Conservation (phyloP, 1,140 invertebrate genomes). For the Nephila pilipes region DNA sequence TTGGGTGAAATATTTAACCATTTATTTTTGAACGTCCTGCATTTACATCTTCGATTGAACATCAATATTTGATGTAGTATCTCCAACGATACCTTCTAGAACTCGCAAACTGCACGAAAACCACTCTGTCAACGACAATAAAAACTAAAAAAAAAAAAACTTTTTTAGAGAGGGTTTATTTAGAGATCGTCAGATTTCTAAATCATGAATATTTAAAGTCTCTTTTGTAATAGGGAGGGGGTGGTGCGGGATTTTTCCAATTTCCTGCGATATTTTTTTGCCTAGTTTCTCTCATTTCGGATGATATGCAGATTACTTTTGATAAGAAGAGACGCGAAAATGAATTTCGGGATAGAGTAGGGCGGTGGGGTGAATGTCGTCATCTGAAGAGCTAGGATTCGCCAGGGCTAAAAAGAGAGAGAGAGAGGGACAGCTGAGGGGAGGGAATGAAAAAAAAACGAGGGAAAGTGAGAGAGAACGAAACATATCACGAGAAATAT, state of each 20-base stretch:
- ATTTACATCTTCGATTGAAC: slow-evolving; percentile 33
- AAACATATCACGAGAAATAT: slow-evolving; percentile 6
- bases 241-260: slow-evolving; percentile 24
- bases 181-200: slow-evolving; percentile 40
- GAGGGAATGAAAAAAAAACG: background rate
- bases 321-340: slow-evolving; percentile 47
- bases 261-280: slow-evolving; percentile 34
- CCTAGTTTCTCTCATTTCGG: slow-evolving; percentile 40
- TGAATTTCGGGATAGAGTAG: slow-evolving; percentile 14
- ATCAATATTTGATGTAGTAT: slow-evolving; percentile 39
- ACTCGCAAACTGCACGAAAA: background rate
- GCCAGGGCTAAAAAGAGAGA: background rate
- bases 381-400: background rate
- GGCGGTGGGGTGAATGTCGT: background rate
- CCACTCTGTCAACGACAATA: background rate
- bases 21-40: background rate
- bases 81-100: background rate
- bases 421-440: background rate
- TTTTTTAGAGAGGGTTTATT: slow-evolving; percentile 38
- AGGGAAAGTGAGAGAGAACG: background rate
- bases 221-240: slow-evolving; percentile 18
- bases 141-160: background rate
- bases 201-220: slow-evolving; percentile 56
- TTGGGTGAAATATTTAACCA: background rate
- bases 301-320: slow-evolving; percentile 60